These are phyloP conservation scores for Neopelma chrysocephalum DNA, from an alignment of 2,797 vertebrate genomes.

Conservation along the genomic window DNA sequence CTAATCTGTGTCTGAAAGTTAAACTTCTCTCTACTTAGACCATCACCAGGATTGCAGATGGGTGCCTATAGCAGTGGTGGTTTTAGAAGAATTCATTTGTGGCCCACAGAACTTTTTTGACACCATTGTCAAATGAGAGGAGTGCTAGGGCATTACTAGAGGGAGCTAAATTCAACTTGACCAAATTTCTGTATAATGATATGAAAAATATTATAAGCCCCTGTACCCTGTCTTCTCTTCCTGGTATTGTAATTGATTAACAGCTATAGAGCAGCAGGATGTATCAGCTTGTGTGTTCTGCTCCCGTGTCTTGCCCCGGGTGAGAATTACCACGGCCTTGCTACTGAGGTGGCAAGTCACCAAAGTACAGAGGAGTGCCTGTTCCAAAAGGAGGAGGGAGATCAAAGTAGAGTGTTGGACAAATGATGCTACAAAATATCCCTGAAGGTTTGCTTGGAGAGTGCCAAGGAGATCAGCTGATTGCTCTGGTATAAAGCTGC, in stretches of 20 bases:
- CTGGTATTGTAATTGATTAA: neutral
- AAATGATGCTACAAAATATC: neutral
- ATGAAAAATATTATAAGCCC: neutral
- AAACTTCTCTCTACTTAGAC: neutral
- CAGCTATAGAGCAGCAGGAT: neutral
- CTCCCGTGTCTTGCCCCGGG: neutral
- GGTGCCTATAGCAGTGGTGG: neutral
- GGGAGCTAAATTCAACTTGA: neutral
- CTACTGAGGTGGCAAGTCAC: neutral
- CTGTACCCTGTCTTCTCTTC: neutral
- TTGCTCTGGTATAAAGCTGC: neutral
- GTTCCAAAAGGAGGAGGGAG: neutral
- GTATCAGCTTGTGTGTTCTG: neutral
- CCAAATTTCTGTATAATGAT: neutral
- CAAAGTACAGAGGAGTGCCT: neutral
- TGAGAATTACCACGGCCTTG: neutral
- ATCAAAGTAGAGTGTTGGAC: neutral
- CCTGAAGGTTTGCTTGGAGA: neutral
- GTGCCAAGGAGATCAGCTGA: neutral
- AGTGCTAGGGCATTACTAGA: neutral
- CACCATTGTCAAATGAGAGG: neutral
- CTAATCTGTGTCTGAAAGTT: neutral
- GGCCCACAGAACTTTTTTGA: neutral
- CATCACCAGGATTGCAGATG: neutral
- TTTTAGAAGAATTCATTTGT: neutral